Conservation (phyloP, 1,140 invertebrate genomes). For the Patella vulgata region DNA sequence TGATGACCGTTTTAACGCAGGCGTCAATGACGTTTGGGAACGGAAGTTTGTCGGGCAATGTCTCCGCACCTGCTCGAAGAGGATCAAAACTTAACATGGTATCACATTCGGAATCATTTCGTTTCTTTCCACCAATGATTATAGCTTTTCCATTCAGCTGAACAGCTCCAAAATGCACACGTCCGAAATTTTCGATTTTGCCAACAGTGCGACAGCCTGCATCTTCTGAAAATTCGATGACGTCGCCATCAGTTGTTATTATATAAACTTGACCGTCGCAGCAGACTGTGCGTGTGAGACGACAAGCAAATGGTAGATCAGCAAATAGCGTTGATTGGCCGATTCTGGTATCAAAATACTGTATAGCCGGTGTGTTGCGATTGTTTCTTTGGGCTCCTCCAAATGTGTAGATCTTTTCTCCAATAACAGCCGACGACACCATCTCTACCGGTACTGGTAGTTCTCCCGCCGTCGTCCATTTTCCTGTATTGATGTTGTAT, state of each 20-base stretch:
- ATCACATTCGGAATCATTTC: conserved; percentile 44
- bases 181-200: conserved; percentile 39
- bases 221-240: conserved; percentile 34
- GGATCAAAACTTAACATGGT: conserved; percentile 51
- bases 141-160: conserved; percentile 49
- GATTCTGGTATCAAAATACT: conserved; percentile 47
- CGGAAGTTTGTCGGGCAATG: conserved; percentile 43
- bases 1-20: conserved; percentile 46
- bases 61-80: conserved; percentile 43
- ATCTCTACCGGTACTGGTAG: conserved; percentile 45
- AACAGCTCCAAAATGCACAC: conserved; percentile 51
- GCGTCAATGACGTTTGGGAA: conserved; percentile 50
- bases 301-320: conserved; percentile 48
- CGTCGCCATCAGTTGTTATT: conserved; percentile 46
- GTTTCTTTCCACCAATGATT: conserved; percentile 46
- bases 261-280: conserved; percentile 45
- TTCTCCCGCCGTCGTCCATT: conserved; percentile 48
- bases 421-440: conserved; percentile 45
- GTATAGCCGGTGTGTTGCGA: conserved; percentile 46
- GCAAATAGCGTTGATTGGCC: conserved; percentile 41
- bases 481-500: conserved; percentile 44
- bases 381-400: conserved; percentile 51
- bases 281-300: conserved; percentile 46
- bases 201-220: conserved; percentile 31
- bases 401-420: conserved; percentile 52